Evolutionary conservation across 2,888 invertebrate species (phyloP), one percentile per base, ranked within the genome.

Genomic region (Marasmarcha lunaedactyla): DNA sequence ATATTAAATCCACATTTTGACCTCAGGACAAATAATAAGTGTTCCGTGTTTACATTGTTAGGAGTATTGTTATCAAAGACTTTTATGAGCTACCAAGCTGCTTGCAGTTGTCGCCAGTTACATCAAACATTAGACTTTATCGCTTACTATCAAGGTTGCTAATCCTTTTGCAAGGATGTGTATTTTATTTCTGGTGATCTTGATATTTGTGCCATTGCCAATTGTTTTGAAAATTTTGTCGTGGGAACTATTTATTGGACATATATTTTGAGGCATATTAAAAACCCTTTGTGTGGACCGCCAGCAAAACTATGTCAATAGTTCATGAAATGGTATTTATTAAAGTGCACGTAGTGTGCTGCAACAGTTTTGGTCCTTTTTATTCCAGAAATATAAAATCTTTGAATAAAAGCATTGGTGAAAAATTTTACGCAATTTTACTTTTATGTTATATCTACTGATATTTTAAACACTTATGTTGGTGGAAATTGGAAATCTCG

Each of bases 321-420:
- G 60, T 71, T 63, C 67, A 79, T 77, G 70, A 70, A 55, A 57
- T 50, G 60, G 66, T 72, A 72, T 76, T 78, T 78, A 79, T 72
- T 54, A 48, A 43, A 49, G 46, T 51, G 40, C 39, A 37, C 13
- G 25, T 25, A 9, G 5, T n/a, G n/a, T n/a, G n/a, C n/a, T n/a
- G n/a, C n/a, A n/a, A n/a, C n/a, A n/a, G n/a, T n/a, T n/a, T n/a
- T n/a, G n/a, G n/a, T n/a, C n/a, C n/a, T n/a, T n/a, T n/a, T n/a
- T n/a, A n/a, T n/a, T n/a, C n/a, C n/a, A n/a, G n/a, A n/a, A n/a
- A n/a, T n/a, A n/a, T n/a, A n/a, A n/a, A n/a, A n/a, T n/a, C n/a
- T n/a, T n/a, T n/a, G n/a, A n/a, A n/a, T n/a, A n/a, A n/a, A n/a
- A n/a, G n/a, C n/a, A n/a, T n/a, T n/a, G n/a, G n/a, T n/a, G n/a